These are phyloP conservation scores for Magallana nippona DNA, from an alignment of 2,888 invertebrate genomes.

Conservation along the genomic window DNA sequence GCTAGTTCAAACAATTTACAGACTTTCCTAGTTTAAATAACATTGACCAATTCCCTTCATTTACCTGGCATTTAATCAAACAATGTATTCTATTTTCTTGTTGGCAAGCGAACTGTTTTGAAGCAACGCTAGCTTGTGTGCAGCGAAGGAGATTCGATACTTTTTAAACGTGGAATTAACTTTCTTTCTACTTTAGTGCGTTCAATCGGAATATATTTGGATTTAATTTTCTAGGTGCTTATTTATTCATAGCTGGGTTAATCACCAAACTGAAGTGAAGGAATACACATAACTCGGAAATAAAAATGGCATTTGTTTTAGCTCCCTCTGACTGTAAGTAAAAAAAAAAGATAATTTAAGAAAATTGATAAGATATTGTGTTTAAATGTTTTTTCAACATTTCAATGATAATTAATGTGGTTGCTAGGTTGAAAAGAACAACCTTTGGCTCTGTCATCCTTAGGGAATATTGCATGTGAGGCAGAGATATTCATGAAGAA, in stretches of 20 bases:
- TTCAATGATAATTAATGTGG: background rate
- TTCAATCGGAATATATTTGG: constrained; percentile 7
- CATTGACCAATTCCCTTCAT: constrained; percentile 20
- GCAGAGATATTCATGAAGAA: no score
- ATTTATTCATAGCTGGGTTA: constrained; percentile 22
- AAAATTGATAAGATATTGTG: background rate
- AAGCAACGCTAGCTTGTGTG: constrained; percentile 33
- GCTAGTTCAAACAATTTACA: background rate
- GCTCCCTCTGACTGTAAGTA: background rate
- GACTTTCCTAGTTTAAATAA: constrained; percentile 17
- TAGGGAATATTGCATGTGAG: no score
- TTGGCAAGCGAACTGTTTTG: constrained; percentile 32
- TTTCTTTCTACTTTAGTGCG: constrained; percentile 26
- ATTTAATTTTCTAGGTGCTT: constrained; percentile 29
- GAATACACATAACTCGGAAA: background rate
- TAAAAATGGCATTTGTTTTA: constrained; percentile 25
- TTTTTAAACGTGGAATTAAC: constrained; percentile 33
- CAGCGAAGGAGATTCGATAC: constrained; percentile 19
- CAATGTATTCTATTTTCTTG: constrained; percentile 26
- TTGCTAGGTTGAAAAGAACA: background rate
- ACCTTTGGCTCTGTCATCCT: no score
- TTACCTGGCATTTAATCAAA: constrained; percentile 31
- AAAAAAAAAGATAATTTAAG: background rate
- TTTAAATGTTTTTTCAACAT: background rate
- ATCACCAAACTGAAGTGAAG: constrained; percentile 12